A percentile compares a stretch with the other conserved stretches of the same genome.
Conservation (phyloP, 2,113 vertebrate genomes). For the Turnix velox region DNA sequence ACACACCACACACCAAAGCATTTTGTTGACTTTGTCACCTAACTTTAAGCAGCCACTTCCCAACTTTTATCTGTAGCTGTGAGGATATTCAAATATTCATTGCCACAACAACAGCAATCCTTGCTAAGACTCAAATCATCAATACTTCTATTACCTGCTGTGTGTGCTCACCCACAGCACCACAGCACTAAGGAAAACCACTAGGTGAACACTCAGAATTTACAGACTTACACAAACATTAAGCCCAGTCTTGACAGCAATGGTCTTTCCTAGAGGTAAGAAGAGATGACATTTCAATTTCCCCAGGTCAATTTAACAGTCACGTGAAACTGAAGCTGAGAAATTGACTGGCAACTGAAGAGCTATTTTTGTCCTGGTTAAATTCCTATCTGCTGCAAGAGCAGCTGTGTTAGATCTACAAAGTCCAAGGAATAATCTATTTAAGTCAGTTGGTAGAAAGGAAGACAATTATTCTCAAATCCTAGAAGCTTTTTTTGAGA, state of each 20-base stretch:
- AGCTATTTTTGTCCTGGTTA: not conserved
- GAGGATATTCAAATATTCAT: not conserved
- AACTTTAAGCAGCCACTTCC: not conserved
- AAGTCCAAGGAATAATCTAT: not conserved
- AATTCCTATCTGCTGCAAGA: not conserved
- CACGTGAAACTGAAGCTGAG: not conserved
- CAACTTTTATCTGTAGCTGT: not conserved
- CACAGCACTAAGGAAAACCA: not conserved
- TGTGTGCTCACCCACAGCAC: accelerated
- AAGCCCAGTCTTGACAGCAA: not conserved
- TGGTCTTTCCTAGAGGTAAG: not conserved
- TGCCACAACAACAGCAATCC: not conserved
- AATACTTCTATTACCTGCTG: not conserved
- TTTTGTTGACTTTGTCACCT: not conserved
- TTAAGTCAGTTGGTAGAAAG: not conserved
- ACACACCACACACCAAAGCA: not conserved
- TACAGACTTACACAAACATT: not conserved
- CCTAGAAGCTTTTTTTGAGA: not conserved
- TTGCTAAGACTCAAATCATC: not conserved
- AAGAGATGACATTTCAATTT: not conserved
- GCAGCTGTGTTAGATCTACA: not conserved
- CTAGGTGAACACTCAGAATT: accelerated
- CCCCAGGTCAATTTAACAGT: not conserved
- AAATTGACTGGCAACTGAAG: not conserved
- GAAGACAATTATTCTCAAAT: not conserved